phyloP scores from a whole-genome alignment of 2,113 vertebrate species.

The Antechinus flavipes region DNA sequence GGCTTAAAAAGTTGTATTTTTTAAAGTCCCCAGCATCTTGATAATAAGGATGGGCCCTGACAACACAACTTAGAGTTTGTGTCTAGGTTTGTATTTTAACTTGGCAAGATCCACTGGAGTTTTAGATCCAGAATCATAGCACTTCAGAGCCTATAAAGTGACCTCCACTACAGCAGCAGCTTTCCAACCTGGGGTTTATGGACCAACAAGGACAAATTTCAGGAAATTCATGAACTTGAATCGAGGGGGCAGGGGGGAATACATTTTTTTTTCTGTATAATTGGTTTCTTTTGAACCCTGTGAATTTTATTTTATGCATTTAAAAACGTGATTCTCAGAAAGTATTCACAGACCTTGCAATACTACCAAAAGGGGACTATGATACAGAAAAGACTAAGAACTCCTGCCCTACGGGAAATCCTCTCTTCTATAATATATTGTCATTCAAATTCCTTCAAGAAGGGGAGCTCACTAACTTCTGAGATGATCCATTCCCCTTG shows the following conservation, averaged over 20 bases:
- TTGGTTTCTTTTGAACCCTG: background rate
- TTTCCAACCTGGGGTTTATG: background rate
- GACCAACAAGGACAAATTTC: background rate
- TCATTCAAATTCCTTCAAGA: background rate
- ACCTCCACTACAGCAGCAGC: background rate
- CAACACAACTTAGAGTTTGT: background rate
- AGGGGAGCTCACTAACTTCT: background rate
- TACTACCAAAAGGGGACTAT: background rate
- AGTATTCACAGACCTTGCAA: background rate
- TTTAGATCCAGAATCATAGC: background rate
- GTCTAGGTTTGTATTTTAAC: background rate
- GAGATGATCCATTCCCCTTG: background rate
- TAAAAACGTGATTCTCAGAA: background rate
- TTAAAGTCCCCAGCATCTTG: background rate
- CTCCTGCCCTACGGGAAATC: background rate
- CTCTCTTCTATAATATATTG: background rate
- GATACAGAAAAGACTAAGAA: background rate
- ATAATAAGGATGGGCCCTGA: background rate
- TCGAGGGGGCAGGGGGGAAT: background rate
- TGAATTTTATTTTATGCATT: background rate
- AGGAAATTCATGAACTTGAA: background rate
- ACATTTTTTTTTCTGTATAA: background rate
- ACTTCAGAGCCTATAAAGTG: background rate
- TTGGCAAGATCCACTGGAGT: background rate
- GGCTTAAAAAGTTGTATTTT: background rate